Conservation (phyloP, 1,140 invertebrate species). For the Saccostrea echinata region DNA sequence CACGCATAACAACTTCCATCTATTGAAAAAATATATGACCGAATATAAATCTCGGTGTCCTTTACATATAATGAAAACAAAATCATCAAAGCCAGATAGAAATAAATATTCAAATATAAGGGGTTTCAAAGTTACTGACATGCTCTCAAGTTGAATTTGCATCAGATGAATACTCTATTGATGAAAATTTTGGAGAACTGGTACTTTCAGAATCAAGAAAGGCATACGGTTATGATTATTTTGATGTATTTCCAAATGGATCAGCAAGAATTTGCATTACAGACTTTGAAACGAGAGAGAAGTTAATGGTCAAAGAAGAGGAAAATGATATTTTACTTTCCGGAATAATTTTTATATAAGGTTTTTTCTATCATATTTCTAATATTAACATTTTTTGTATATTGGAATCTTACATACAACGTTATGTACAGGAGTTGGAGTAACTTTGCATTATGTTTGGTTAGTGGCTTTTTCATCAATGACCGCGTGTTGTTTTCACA, state of each 20-base stretch:
- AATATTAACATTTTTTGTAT: neutral
- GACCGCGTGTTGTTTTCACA: neutral
- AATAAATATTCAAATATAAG: neutral
- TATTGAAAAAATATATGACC: neutral
- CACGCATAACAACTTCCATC: neutral
- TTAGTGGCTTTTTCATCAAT: neutral
- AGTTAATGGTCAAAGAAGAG: neutral
- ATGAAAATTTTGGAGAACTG: neutral
- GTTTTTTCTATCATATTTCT: neutral
- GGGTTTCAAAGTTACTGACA: neutral
- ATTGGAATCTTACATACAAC: neutral
- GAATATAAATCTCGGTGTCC: neutral
- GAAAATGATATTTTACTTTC: neutral
- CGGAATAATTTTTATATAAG: neutral
- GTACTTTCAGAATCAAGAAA: neutral
- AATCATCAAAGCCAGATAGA: neutral
- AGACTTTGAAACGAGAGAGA: neutral
- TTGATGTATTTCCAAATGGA: neutral
- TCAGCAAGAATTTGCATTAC: neutral
- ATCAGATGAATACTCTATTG: neutral
- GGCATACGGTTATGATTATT: neutral
- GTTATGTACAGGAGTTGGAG: neutral
- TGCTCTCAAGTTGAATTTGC: conserved; percentile 1
- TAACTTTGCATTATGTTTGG: neutral
- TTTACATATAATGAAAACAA: neutral